phyloP scores from a whole-genome alignment of 2,888 invertebrate species.

The Dexiosoma caninum region DNA sequence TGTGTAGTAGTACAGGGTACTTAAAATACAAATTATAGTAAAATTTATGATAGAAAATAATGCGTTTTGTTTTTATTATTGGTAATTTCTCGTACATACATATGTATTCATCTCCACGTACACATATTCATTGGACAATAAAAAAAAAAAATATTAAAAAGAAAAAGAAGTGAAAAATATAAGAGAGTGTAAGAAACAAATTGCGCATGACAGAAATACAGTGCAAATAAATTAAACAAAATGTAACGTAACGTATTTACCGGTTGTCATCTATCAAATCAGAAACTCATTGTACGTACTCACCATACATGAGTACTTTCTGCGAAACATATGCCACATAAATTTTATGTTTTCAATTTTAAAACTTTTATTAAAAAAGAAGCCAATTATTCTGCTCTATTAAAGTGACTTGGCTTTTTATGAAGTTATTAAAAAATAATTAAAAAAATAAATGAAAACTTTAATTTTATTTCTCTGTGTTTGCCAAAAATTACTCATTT shows the following conservation, averaged over 20 bases:
- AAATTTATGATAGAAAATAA: conserved; percentile 33
- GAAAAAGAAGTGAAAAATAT: conserved; percentile 23
- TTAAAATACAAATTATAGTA: conserved; percentile 23
- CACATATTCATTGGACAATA: background rate
- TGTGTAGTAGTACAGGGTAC: background rate
- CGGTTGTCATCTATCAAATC: conserved; percentile 27
- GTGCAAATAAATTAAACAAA: conserved; percentile 23
- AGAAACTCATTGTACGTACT: background rate
- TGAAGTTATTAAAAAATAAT: background rate
- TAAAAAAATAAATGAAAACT: background rate
- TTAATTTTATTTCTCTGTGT: background rate
- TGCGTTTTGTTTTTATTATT: conserved; percentile 15
- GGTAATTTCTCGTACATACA: background rate
- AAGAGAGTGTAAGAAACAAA: conserved; percentile 11
- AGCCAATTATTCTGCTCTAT: background rate
- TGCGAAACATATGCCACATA: background rate
- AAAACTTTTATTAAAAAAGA: background rate
- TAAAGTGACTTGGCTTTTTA: background rate
- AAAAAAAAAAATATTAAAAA: conserved; percentile 12
- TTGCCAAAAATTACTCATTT: conserved; percentile 32
- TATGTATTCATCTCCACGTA: background rate
- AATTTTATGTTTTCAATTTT: background rate
- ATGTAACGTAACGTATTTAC: conserved; percentile 52
- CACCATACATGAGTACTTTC: conserved; percentile 38
- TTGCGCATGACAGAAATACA: conserved; percentile 52